Conservation (phyloP, 2,113 vertebrate genomes). For the Sander vitreus region DNA sequence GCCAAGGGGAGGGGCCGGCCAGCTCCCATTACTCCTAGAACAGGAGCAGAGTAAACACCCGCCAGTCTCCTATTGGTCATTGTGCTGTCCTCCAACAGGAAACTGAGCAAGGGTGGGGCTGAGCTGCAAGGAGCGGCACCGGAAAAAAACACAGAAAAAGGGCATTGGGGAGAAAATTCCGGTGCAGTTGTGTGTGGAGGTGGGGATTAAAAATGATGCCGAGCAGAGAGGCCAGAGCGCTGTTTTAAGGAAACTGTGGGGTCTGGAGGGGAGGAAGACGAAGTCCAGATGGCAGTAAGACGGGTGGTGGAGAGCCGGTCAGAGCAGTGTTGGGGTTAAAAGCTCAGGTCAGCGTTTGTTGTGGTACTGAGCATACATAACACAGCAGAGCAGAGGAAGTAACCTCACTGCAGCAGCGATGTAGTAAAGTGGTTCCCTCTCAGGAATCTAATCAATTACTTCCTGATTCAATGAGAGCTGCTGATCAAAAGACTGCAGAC, state of each 20-base stretch:
- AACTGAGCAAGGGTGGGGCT: conserved; percentile 79
- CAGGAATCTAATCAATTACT: conserved; percentile 62
- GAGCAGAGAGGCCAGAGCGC: conserved; percentile 38
- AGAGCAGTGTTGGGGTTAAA: conserved; percentile 53
- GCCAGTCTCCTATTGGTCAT: conserved; percentile 74
- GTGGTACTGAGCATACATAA: conserved; percentile 19
- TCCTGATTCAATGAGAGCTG: conserved; percentile 50
- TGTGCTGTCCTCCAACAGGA: conserved; percentile 81
- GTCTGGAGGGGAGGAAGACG: conserved; percentile 58
- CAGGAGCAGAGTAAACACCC: conserved; percentile 77
- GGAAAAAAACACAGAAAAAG: conserved; percentile 61
- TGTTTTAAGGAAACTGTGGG: conserved; percentile 31
- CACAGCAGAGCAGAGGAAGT: conserved; percentile 57
- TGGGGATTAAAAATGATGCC: conserved; percentile 68
- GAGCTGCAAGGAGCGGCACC: conserved; percentile 73
- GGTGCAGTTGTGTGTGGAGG: conserved; percentile 58
- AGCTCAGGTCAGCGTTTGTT: conserved; percentile 37
- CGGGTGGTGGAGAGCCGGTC: conserved; percentile 29
- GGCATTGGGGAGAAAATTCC: conserved; percentile 68
- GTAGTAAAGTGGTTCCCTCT: conserved; percentile 43
- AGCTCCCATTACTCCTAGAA: conserved; percentile 79
- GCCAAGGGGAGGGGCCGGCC: conserved; percentile 69
- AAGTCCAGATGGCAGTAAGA: conserved; percentile 63
- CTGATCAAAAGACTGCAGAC: conserved; percentile 30
- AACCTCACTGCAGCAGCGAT: conserved; percentile 26